These are phyloP conservation scores for Trichechus manatus DNA, from an alignment of 2,113 vertebrate genomes.

Conservation along the genomic window DNA sequence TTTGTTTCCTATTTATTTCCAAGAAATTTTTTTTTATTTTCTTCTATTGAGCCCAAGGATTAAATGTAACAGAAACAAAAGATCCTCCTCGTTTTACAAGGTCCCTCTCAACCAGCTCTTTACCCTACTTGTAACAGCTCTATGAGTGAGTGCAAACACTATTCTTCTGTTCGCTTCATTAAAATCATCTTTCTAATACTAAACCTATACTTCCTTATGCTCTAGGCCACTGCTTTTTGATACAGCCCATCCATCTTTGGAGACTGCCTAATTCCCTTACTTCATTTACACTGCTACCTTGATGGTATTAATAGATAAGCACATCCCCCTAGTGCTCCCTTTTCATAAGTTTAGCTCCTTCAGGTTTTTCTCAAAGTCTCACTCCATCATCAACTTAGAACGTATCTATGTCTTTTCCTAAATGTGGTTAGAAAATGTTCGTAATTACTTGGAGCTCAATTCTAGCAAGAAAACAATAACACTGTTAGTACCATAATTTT, in stretches of 20 bases:
- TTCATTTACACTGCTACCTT: constrained; percentile 75
- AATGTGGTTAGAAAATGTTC: constrained; percentile 46
- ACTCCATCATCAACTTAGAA: constrained; percentile 45
- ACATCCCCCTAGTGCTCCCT: constrained; percentile 58
- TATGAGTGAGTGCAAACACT: background rate
- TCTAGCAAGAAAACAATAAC: constrained; percentile 42
- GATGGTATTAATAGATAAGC: constrained; percentile 77
- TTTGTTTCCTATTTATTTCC: constrained; percentile 30
- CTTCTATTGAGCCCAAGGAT: constrained; percentile 23
- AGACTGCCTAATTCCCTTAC: constrained; percentile 74
- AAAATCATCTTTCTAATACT: constrained; percentile 66
- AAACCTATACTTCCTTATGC: background rate
- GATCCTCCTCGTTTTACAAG: background rate
- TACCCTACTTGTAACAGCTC: constrained; percentile 67
- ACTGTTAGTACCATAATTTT: constrained; percentile 30
- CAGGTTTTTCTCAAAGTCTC: constrained; percentile 61
- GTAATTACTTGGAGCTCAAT: constrained; percentile 44
- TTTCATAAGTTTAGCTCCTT: constrained; percentile 75
- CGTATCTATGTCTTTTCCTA: constrained; percentile 42
- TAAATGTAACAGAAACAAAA: background rate
- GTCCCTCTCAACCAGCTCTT: constrained; percentile 20
- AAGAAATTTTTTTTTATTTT: background rate
- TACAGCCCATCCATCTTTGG: constrained; percentile 64
- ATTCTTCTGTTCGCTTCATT: constrained; percentile 55
- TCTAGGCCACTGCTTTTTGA: constrained; percentile 48